Evolutionary conservation across 2,888 invertebrate species (phyloP).

Genomic region (Apoderus coryli): DNA sequence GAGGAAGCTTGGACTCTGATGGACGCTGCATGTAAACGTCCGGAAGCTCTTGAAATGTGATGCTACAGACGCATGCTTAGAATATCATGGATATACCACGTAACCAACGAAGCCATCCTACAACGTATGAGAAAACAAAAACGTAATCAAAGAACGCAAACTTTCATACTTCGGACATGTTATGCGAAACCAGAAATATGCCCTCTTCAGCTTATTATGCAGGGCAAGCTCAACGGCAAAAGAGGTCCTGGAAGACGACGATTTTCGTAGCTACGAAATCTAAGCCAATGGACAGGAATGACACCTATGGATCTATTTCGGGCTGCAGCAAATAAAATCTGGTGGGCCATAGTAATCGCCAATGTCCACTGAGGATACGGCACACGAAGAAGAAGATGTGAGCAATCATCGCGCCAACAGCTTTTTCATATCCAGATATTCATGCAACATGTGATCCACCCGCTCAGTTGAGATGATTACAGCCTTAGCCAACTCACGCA

Average conservation of each 20-base stretch:
- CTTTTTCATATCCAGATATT: too few species aligned
- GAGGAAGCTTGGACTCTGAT: slow-evolving; percentile 2
- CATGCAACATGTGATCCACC: too few species aligned
- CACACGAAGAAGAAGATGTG: slow-evolving; percentile 3
- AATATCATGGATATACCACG: too few species aligned
- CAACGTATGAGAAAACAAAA: too few species aligned
- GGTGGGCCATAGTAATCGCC: slow-evolving; percentile 3
- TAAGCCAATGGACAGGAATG: slow-evolving; percentile 3
- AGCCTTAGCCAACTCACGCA: too few species aligned
- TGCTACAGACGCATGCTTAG: not conserved
- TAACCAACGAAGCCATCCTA: too few species aligned
- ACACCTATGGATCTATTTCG: slow-evolving; percentile 1
- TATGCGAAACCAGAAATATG: slow-evolving; percentile 3
- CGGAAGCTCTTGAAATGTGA: slow-evolving; percentile 1
- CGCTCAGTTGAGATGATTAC: too few species aligned
- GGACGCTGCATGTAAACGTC: slow-evolving; percentile 2
- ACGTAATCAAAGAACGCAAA: too few species aligned
- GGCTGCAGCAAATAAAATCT: not conserved
- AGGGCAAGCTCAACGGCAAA: too few species aligned
- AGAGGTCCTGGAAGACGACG: not conserved
- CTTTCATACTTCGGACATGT: slow-evolving; percentile 5
- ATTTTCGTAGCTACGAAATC: slow-evolving; percentile 2
- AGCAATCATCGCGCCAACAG: too few species aligned
- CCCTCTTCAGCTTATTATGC: not conserved
- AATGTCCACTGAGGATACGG: slow-evolving; percentile 4